A percentile compares a stretch with the other conserved stretches of the same genome.
These are phyloP conservation scores for Volucella inanis DNA, from an alignment of 2,888 invertebrate genomes.

Conservation along the genomic window DNA sequence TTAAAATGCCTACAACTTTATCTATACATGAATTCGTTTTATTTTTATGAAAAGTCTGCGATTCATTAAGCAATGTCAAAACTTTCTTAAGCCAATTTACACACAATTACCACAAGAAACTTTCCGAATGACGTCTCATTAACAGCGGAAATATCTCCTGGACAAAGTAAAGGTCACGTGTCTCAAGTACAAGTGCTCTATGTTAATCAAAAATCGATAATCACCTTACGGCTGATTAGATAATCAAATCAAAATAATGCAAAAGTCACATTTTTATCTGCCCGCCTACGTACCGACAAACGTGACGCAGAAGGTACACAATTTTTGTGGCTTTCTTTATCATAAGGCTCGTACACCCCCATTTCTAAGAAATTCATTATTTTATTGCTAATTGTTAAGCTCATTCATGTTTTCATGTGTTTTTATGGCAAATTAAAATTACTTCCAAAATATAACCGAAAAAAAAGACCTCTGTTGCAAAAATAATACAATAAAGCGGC, in stretches of 20 bases:
- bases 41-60: too few species aligned
- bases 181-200: neutral
- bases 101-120: too few species aligned
- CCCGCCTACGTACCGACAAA: neutral
- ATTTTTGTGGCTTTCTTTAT: constrained; percentile 2
- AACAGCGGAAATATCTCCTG: too few species aligned
- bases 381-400: constrained; percentile 21
- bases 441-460: neutral
- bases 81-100: too few species aligned
- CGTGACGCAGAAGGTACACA: neutral
- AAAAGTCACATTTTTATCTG: neutral
- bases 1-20: too few species aligned
- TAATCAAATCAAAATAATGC: neutral
- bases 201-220: constrained; percentile 8
- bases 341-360: neutral
- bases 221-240: constrained; percentile 16
- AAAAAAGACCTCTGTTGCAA: constrained; percentile 3
- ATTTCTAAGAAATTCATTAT: constrained; percentile 3
- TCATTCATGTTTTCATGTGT: constrained; percentile 6
- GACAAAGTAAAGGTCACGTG: too few species aligned
- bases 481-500: neutral
- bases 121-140: too few species aligned
- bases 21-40: too few species aligned
- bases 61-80: too few species aligned
- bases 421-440: neutral